These are phyloP conservation scores for Gracilinanus agilis DNA, from an alignment of 2,113 vertebrate species.

Conservation along the genomic window DNA sequence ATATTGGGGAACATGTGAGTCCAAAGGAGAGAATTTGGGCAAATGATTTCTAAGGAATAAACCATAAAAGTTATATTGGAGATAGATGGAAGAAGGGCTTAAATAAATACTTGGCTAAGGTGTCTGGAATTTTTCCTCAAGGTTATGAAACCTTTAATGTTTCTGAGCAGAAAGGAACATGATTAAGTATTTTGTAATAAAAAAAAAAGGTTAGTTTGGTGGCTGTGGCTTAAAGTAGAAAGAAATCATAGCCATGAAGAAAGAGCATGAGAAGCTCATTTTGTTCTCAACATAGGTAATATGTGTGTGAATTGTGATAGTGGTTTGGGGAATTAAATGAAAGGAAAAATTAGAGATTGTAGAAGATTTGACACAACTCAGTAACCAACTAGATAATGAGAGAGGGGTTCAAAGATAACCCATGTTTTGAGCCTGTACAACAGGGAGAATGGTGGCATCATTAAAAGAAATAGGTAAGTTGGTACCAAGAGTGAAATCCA, in stretches of 20 bases:
- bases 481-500: neutral
- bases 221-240: neutral
- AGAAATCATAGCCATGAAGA: neutral
- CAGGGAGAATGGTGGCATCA: neutral
- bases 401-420: neutral
- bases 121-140: slow-evolving; percentile 31
- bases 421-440: neutral
- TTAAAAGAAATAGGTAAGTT: neutral
- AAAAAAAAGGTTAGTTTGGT: neutral
- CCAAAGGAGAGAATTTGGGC: slow-evolving; percentile 31
- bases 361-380: neutral
- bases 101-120: neutral
- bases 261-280: neutral
- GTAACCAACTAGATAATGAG: neutral
- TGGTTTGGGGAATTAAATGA: neutral
- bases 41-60: slow-evolving; percentile 16
- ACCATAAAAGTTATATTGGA: neutral
- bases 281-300: neutral
- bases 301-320: neutral
- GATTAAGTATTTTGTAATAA: neutral
- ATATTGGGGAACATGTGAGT: slow-evolving; percentile 18
- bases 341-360: neutral
- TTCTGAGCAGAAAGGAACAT: neutral
- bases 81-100: slow-evolving; percentile 19
- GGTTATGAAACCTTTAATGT: neutral